A percentile compares a stretch with the other conserved stretches of the same genome.
phyloP scores from a whole-genome alignment of 2,888 invertebrate species.

The Maniola hyperantus region DNA sequence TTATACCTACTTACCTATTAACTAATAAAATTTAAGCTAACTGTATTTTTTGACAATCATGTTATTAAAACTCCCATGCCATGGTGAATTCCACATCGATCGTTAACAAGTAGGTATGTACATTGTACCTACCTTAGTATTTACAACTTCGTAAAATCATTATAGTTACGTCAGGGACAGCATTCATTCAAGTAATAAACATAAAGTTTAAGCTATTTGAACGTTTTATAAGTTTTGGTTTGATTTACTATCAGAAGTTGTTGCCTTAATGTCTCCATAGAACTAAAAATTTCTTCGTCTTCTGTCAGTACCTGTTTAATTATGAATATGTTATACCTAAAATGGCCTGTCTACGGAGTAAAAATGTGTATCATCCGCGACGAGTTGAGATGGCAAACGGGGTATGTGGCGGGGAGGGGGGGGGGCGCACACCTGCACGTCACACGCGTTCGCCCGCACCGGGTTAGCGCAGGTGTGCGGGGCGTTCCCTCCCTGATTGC shows the following conservation, averaged over 20 bases:
- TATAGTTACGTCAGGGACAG: constrained; percentile 15
- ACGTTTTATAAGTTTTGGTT: background rate
- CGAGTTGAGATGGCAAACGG: no score
- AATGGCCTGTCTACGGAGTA: no score
- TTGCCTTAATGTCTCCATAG: constrained; percentile 4
- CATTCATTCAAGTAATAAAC: constrained; percentile 21
- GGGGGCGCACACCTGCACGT: no score
- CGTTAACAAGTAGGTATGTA: no score
- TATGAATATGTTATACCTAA: no score
- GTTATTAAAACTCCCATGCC: constrained; percentile 4
- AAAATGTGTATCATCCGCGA: no score
- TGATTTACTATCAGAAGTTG: constrained; percentile 9
- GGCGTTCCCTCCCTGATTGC: no score
- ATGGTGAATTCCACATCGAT: constrained; percentile 17
- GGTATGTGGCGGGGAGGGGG: no score
- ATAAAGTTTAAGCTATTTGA: background rate
- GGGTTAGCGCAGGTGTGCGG: no score
- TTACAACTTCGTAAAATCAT: constrained; percentile 20
- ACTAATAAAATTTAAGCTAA: constrained; percentile 2
- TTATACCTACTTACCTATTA: no score
- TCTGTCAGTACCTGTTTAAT: no score
- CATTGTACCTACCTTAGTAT: constrained; percentile 10
- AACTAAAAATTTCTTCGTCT: background rate
- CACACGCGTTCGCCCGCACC: no score
- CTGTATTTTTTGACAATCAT: constrained; percentile 14